phyloP scores from a whole-genome alignment of 2,888 invertebrate species.

The Gasteruption jaculator region DNA sequence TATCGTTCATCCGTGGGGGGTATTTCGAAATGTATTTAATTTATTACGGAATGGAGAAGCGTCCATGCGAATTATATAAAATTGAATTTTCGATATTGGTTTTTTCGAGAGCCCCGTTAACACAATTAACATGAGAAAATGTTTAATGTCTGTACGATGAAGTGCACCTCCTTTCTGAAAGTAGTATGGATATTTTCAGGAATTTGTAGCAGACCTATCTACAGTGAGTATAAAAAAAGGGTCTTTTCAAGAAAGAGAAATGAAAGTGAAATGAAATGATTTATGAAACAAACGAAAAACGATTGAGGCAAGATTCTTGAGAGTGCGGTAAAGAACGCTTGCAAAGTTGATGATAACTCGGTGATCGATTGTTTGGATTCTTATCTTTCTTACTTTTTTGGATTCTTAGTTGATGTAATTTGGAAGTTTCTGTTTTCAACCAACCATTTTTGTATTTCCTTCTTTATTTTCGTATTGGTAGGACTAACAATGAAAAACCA shows the following conservation, averaged over 20 bases:
- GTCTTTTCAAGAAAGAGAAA: too few relatives aligned
- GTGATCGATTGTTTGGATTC: slow-evolving; percentile 30
- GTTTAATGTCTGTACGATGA: too few relatives aligned
- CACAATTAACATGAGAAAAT: slow-evolving; percentile 16
- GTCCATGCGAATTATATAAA: too few relatives aligned
- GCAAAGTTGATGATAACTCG: slow-evolving; percentile 44
- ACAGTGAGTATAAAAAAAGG: slow-evolving; percentile 53
- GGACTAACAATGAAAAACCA: slow-evolving; percentile 41
- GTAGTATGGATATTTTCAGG: slow-evolving; percentile 54
- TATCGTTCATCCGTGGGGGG: too few relatives aligned
- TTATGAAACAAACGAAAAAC: slow-evolving; percentile 21
- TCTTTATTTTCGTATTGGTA: slow-evolving; percentile 33
- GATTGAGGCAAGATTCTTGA: slow-evolving; percentile 44
- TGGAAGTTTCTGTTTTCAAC: slow-evolving; percentile 30
- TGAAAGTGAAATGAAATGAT: too few relatives aligned
- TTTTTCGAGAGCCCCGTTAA: too few relatives aligned
- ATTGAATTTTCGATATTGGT: too few relatives aligned
- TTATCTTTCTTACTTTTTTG: slow-evolving; percentile 9
- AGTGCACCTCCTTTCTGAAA: too few relatives aligned
- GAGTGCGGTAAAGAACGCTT: slow-evolving; percentile 50
- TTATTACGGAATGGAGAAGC: too few relatives aligned
- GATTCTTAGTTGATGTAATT: slow-evolving; percentile 21
- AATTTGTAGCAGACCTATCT: slow-evolving; percentile 53
- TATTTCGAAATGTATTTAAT: too few relatives aligned
- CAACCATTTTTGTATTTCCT: slow-evolving; percentile 33